phyloP scores from a whole-genome alignment of 2,113 vertebrate genomes.

The Butorides virescens region DNA sequence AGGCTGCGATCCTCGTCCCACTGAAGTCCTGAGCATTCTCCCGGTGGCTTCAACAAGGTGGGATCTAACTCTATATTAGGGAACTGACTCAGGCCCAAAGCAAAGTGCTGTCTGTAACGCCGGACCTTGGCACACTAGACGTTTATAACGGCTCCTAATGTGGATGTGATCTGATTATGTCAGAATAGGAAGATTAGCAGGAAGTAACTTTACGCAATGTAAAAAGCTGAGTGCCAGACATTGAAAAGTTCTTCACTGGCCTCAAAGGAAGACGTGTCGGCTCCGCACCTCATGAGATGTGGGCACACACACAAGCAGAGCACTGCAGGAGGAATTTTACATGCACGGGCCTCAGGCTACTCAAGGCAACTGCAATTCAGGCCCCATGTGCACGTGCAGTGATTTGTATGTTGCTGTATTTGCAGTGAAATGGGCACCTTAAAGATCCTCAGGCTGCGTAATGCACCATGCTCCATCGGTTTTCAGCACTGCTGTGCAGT shows the following conservation, averaged over 20 bases:
- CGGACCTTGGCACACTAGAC: not conserved
- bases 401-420: not conserved
- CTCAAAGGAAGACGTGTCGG: not conserved
- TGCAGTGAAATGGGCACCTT: not conserved
- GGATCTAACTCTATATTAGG: not conserved
- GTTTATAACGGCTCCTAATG: not conserved
- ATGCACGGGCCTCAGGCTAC: not conserved
- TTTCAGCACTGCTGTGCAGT: not conserved
- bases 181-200: conserved; percentile 49
- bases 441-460: not conserved
- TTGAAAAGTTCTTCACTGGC: not conserved
- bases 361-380: not conserved
- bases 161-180: conserved; percentile 37
- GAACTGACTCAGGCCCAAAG: not conserved
- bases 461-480: rapidly evolving
- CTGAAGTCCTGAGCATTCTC: not conserved
- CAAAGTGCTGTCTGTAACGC: not conserved
- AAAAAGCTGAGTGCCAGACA: not conserved
- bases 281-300: not conserved
- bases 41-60: not conserved
- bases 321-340: not conserved
- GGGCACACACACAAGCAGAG: not conserved
- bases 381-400: not conserved
- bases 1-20: not conserved
- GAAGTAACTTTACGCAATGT: conserved; percentile 33